Conservation (phyloP, 2,797 vertebrate genomes). For the Eupleurogrammus muticus region DNA sequence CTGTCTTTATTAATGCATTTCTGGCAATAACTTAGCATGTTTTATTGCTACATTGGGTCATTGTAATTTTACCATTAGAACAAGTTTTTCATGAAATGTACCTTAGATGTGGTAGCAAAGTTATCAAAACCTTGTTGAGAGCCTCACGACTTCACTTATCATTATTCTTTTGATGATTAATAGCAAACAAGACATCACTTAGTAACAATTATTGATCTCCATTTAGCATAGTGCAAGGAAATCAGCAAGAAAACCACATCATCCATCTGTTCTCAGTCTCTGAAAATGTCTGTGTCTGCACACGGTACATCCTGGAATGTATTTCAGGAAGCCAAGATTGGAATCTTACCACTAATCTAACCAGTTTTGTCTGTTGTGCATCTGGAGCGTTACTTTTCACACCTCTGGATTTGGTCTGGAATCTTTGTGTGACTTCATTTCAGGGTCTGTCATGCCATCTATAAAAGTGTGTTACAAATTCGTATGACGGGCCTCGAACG, state of each 20-base stretch:
- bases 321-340: neutral
- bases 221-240: slow-evolving; percentile 3
- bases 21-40: no score
- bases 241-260: slow-evolving; percentile 19
- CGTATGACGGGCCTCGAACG: no score
- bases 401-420: neutral
- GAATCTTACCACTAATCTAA: neutral
- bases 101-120: neutral
- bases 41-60: no score
- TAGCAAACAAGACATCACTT: neutral
- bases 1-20: no score
- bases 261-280: neutral
- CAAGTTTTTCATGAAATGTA: no score
- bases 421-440: neutral
- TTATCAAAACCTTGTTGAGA: neutral
- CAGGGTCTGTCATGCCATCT: neutral
- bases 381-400: neutral
- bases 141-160: neutral
- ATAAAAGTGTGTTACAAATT: neutral
- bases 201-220: slow-evolving; percentile 3
- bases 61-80: no score
- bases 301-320: neutral
- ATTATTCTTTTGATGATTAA: neutral
- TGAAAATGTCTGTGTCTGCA: neutral
- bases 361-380: neutral